Evolutionary conservation across 2,888 invertebrate genomes (phyloP), one percentile per base, ranked within the genome.

Genomic region (Sipunculus nudus): DNA sequence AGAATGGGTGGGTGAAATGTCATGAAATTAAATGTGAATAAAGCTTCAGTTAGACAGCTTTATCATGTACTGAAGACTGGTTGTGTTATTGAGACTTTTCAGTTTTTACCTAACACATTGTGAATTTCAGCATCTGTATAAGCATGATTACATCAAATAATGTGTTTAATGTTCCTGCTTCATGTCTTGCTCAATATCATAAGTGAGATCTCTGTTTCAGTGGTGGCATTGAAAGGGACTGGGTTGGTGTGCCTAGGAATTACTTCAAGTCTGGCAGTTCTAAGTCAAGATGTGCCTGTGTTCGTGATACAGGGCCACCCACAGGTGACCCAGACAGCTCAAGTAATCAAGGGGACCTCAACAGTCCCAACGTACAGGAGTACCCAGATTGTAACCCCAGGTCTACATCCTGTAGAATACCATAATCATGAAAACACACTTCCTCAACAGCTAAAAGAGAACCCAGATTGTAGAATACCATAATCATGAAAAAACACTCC

Each of bases 241-340:
- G 97, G 97, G 85, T 87, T 19, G 98, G 98, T 21, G 90, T 94
- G 45, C 98, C 98, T 0, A 88, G 96, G 64, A 89, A 92, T 82
- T 87, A 92, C 6, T 93, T 88, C 78, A 88, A 89, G 63, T 89
- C 90, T 19, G 90, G 90, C 0, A 67, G 67, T 28, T 86, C 88
- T 3, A 85, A 88, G 43, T 84, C 87, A 19, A 88, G 91, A 49
- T 98, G 97, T 86, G 94, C 92, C 4, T 98, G 97, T 82, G 87
- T 96, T 10, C 82, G 85, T 64, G 80, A 83, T 23, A 72, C 67
- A 35, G 85, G 85, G 3, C 74, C 80, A 8, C 80, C 79, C 0
- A 74, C 77, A 3, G 69, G 70, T 46, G 61, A 73, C 8, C 52
- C 64, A 5, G 52, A 68, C 10, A 61, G 28, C n/a, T 48, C 55